These are phyloP conservation scores for Heliconius charithonia DNA, from an alignment of 2,888 invertebrate species.

Conservation along the genomic window DNA sequence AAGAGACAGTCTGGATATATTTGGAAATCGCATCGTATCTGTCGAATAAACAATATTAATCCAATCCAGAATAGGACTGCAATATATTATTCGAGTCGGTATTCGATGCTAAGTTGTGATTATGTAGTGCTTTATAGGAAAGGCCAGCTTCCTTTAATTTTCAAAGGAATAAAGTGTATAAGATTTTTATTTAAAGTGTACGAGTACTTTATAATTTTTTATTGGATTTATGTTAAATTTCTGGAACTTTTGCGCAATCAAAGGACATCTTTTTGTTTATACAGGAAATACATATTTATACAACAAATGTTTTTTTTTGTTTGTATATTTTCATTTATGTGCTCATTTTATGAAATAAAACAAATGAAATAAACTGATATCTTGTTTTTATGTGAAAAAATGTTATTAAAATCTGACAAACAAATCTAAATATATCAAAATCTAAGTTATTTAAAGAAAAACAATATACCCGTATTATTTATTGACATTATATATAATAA, in stretches of 20 bases:
- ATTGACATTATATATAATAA: too few relatives aligned
- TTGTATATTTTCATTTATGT: too few relatives aligned
- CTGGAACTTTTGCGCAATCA: neutral
- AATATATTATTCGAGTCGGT: conserved; percentile 18
- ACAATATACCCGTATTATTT: too few relatives aligned
- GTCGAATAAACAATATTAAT: conserved; percentile 5
- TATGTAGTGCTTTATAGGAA: conserved; percentile 22
- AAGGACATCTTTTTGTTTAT: neutral
- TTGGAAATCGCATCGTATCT: conserved; percentile 13
- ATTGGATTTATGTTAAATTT: neutral
- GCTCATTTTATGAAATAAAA: too few relatives aligned
- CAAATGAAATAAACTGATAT: too few relatives aligned
- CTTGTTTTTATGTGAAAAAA: too few relatives aligned
- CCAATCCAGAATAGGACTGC: conserved; percentile 23
- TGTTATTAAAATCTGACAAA: too few relatives aligned
- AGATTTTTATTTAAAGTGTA: neutral
- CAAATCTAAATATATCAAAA: too few relatives aligned
- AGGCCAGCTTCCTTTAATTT: conserved; percentile 32
- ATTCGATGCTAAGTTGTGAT: conserved; percentile 18
- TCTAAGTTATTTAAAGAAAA: too few relatives aligned
- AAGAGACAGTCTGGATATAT: conserved; percentile 16
- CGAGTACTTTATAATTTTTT: neutral
- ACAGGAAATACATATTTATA: too few relatives aligned
- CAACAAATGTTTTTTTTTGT: too few relatives aligned
- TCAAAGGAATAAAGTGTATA: conserved; percentile 7